These are phyloP conservation scores for Ashinkailepas kermadecensis DNA, from an alignment of 2,888 invertebrate genomes.

Conservation along the genomic window DNA sequence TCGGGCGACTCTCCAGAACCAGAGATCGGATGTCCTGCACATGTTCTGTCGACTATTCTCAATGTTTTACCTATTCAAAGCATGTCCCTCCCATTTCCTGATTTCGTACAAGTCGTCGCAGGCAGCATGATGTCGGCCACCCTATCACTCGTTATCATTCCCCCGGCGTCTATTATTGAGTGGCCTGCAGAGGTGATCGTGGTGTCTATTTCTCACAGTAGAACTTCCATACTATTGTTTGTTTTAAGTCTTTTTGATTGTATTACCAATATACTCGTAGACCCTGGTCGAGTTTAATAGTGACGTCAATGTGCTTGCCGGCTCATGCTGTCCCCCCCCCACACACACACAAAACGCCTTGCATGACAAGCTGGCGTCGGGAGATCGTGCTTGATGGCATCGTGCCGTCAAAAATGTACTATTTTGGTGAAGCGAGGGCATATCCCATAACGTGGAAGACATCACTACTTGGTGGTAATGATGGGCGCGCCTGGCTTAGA, in stretches of 20 bases:
- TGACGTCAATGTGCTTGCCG: too few relatives aligned
- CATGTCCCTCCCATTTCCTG: background rate
- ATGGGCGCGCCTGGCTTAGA: too few relatives aligned
- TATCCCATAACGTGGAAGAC: too few relatives aligned
- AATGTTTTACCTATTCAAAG: background rate
- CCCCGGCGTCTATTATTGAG: too few relatives aligned
- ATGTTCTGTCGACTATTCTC: background rate
- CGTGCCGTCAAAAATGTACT: too few relatives aligned
- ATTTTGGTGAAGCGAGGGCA: too few relatives aligned
- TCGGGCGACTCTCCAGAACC: background rate
- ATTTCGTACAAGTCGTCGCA: background rate
- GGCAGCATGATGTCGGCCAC: background rate
- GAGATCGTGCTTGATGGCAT: too few relatives aligned
- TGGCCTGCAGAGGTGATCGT: background rate
- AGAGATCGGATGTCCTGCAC: background rate
- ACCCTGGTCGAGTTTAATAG: background rate
- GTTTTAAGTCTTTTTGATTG: background rate
- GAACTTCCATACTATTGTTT: background rate
- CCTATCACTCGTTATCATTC: background rate
- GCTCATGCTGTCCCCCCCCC: too few relatives aligned
- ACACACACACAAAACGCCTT: too few relatives aligned
- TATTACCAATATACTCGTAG: slow-evolving; percentile 15
- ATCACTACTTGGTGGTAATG: too few relatives aligned
- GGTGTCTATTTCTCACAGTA: background rate
- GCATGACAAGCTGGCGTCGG: too few relatives aligned